Conservation (phyloP, 2,888 invertebrate species). For the Cistogaster globosa region DNA sequence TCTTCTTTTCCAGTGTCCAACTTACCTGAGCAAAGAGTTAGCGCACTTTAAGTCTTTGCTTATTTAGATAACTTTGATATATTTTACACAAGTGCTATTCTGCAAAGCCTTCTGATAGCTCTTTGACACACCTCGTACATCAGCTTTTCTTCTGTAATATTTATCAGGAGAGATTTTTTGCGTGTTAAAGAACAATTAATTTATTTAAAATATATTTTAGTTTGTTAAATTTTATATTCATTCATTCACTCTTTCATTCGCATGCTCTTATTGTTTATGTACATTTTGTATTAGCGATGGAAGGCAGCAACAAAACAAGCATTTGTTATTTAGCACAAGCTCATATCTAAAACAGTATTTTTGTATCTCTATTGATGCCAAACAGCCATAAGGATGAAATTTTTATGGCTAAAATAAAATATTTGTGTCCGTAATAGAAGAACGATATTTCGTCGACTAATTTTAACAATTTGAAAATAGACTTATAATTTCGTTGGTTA, state of each 20-base stretch:
- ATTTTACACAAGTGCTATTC: too few species aligned
- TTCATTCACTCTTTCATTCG: constrained; percentile 22
- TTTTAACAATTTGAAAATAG: constrained; percentile 37
- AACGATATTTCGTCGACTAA: constrained; percentile 1
- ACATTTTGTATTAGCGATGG: constrained; percentile 30
- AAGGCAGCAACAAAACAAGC: constrained; percentile 24
- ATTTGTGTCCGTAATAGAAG: background rate
- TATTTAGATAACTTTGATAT: too few species aligned
- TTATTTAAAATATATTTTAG: constrained; percentile 23
- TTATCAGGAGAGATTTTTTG: constrained; percentile 49
- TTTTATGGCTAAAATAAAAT: background rate
- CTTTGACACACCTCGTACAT: background rate
- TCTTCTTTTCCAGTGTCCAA: too few species aligned
- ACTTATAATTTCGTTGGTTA: constrained; percentile 33
- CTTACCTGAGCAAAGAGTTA: too few species aligned
- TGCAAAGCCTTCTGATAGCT: too few species aligned
- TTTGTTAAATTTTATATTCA: constrained; percentile 48
- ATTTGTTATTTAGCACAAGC: constrained; percentile 69
- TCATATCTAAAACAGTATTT: constrained; percentile 67
- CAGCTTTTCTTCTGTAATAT: background rate
- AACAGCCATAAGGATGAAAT: constrained; percentile 25
- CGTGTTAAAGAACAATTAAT: constrained; percentile 69
- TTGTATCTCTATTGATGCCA: constrained; percentile 58
- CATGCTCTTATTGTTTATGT: constrained; percentile 7
- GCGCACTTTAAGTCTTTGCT: too few species aligned